Percentiles rank a stretch among this genome's conserved stretches.
phyloP scores from a whole-genome alignment of 2,113 vertebrate genomes.

The Sebastes fasciatus region DNA sequence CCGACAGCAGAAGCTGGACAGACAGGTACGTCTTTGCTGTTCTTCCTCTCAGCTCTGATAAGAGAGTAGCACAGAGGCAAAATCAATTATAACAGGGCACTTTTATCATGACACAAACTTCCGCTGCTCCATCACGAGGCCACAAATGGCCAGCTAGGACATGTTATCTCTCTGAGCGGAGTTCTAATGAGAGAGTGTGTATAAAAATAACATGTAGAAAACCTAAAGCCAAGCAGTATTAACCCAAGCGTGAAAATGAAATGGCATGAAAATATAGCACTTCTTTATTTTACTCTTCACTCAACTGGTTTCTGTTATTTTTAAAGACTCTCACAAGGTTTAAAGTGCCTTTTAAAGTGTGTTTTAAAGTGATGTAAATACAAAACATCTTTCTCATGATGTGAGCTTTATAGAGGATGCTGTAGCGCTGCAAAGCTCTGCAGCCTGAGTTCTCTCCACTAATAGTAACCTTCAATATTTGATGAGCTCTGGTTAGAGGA shows the following conservation, averaged over 20 bases:
- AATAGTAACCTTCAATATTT: slow-evolving; percentile 73
- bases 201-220: neutral
- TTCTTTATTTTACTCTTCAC: neutral
- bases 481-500: slow-evolving; percentile 63
- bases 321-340: neutral
- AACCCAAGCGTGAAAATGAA: too few relatives aligned
- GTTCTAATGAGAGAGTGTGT: slow-evolving; percentile 1
- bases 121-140: slow-evolving; percentile 8
- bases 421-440: slow-evolving; percentile 8
- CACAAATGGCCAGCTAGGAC: slow-evolving; percentile 20
- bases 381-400: neutral
- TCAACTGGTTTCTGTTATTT: neutral
- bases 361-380: neutral
- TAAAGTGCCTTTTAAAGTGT: neutral
- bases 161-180: slow-evolving; percentile 14
- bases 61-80: slow-evolving; percentile 17
- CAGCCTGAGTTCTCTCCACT: slow-evolving; percentile 32
- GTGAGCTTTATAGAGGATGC: slow-evolving; percentile 11
- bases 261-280: neutral
- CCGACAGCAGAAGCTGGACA: slow-evolving; percentile 97
- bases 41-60: neutral
- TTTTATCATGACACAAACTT: slow-evolving; percentile 30
- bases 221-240: neutral
- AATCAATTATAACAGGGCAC: slow-evolving; percentile 22
- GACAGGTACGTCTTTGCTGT: slow-evolving; percentile 88